Conservation (phyloP, 2,888 invertebrate genomes). For the Nowickia ferox region DNA sequence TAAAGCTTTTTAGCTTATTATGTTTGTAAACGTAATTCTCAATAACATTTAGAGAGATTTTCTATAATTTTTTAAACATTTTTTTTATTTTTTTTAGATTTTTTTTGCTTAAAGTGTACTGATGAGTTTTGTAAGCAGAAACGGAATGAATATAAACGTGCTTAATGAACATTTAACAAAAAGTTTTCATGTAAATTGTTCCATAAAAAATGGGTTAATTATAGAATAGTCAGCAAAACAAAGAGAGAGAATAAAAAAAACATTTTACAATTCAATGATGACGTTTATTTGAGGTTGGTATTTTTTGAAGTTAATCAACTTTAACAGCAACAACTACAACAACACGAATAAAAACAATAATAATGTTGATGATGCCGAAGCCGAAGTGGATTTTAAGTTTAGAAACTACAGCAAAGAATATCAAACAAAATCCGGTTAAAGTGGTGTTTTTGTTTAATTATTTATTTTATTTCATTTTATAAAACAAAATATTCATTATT, state of each 20-base stretch:
- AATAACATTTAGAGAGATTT: no score
- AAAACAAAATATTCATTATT: slow-evolving; percentile 22
- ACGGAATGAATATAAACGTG: neutral
- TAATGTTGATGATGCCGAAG: neutral
- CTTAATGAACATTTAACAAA: no score
- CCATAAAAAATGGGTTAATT: slow-evolving; percentile 28
- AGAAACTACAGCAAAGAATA: slow-evolving; percentile 32
- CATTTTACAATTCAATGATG: slow-evolving; percentile 51
- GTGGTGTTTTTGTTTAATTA: slow-evolving; percentile 31
- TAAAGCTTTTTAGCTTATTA: no score
- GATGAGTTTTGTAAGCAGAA: neutral
- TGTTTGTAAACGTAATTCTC: no score
- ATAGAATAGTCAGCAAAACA: slow-evolving; percentile 16
- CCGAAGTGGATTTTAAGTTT: slow-evolving; percentile 4
- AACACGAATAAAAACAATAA: neutral
- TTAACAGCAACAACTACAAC: slow-evolving; percentile 21
- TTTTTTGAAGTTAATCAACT: slow-evolving; percentile 56
- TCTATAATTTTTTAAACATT: no score
- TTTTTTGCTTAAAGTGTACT: no score
- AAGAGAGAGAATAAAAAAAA: slow-evolving; percentile 28
- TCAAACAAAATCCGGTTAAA: slow-evolving; percentile 59
- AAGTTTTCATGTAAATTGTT: neutral
- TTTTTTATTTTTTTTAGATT: no score
- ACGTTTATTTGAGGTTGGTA: slow-evolving; percentile 57
- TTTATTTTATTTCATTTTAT: slow-evolving; percentile 22